These are phyloP conservation scores for Hydractinia symbiolongicarpus DNA, from an alignment of 30 jellyfish, hydroid and myxozoan genomes.

Conservation along the genomic window DNA sequence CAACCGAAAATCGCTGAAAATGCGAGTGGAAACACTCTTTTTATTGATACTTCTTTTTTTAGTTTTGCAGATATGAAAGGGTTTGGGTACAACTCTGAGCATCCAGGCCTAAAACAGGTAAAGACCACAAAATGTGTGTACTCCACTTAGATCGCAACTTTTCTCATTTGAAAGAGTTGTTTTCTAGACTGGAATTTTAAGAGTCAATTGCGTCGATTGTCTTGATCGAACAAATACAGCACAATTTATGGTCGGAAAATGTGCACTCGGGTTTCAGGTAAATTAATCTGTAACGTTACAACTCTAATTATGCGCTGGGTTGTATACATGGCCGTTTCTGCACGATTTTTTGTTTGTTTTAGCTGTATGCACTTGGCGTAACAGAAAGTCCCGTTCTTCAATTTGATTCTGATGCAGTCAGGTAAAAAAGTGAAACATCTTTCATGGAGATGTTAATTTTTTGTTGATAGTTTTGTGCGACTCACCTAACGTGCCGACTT, in stretches of 20 bases:
- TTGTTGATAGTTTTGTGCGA: too few species aligned
- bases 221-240: conserved; percentile 99
- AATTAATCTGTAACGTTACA: not conserved
- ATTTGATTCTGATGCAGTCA: conserved; percentile 93
- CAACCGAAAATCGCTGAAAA: too few species aligned
- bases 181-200: conserved; percentile 88
- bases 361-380: conserved; percentile 96
- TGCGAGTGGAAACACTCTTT: too few species aligned
- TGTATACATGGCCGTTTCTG: not conserved
- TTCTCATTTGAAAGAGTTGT: too few species aligned
- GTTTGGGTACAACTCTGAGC: conserved; percentile 60
- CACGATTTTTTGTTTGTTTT: not conserved
- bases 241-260: conserved; percentile 97
- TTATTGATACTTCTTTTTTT: not conserved
- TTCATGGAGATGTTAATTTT: too few species aligned
- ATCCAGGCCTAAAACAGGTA: conserved; percentile 93
- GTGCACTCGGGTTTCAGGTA: conserved; percentile 99
- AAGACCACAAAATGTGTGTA: too few species aligned
- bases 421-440: conserved; percentile 29
- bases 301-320: not conserved
- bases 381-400: conserved; percentile 91
- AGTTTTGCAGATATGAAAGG: conserved; percentile 94
- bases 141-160: too few species aligned
- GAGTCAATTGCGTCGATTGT: conserved; percentile 99
- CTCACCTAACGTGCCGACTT: too few species aligned